A percentile compares a stretch with the other conserved stretches of the same genome.
Evolutionary conservation across 1,140 invertebrate genomes (phyloP).

Genomic region (Meloidogyne hapla): DNA sequence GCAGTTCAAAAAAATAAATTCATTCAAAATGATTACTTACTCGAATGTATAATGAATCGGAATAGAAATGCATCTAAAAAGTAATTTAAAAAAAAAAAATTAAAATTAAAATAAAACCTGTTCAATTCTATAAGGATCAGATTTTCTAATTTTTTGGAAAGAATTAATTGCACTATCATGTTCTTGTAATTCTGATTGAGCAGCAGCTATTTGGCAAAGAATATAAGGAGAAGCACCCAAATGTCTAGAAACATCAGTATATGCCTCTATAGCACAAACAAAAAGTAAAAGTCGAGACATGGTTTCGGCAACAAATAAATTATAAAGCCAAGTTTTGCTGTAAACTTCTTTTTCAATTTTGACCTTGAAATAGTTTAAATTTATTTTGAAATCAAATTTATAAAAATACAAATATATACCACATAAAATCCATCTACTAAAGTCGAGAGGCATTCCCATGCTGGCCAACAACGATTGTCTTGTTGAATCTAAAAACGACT

Average conservation of each 20-base stretch:
- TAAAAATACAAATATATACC: conserved; percentile 36
- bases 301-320: conserved; percentile 45
- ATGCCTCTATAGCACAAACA: conserved; percentile 43
- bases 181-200: conserved; percentile 49
- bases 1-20: conserved; percentile 24
- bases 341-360: conserved; percentile 34
- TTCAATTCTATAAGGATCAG: conserved; percentile 54
- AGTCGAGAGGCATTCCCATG: conserved; percentile 41
- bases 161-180: conserved; percentile 50
- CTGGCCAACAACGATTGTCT: conserved; percentile 49
- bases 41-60: conserved; percentile 54
- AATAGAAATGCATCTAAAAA: conserved; percentile 57
- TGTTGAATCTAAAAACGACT: conserved; percentile 20
- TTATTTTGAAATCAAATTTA: neutral
- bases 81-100: conserved; percentile 14
- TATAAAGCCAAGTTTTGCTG: conserved; percentile 41
- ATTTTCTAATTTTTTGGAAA: conserved; percentile 46
- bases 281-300: conserved; percentile 46
- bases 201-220: conserved; percentile 45
- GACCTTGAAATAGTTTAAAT: conserved; percentile 30
- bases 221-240: conserved; percentile 47
- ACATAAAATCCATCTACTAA: conserved; percentile 42
- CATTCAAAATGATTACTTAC: conserved; percentile 31
- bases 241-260: conserved; percentile 26
- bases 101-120: conserved; percentile 12